Evolutionary conservation across 2,888 invertebrate species (phyloP).

Genomic region (Orthonevra nobilis): DNA sequence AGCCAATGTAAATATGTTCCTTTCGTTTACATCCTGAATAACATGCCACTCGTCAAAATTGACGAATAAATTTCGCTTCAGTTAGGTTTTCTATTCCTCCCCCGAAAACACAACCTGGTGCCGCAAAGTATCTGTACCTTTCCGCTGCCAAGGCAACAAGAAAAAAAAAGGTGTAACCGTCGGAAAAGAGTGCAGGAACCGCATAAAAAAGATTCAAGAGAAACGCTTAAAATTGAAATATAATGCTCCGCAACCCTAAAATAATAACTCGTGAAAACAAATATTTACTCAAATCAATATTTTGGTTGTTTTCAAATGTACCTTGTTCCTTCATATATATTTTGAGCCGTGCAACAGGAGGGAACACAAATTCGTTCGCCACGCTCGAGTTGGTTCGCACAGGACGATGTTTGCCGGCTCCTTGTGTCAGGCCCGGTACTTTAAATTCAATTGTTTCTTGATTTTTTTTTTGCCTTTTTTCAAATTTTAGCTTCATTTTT

Average conservation of each 20-base stretch:
- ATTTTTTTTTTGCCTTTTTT: conserved; percentile 43
- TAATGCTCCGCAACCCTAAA: conserved; percentile 52
- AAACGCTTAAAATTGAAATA: conserved; percentile 57
- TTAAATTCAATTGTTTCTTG: conserved; percentile 48
- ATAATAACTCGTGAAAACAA: conserved; percentile 62
- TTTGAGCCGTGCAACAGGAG: conserved; percentile 39
- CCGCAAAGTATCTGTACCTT: not conserved
- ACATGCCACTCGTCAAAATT: conserved; percentile 66
- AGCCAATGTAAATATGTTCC: conserved; percentile 59
- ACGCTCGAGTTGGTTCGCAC: conserved; percentile 4
- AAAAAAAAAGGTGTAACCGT: conserved; percentile 38
- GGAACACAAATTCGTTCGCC: conserved; percentile 27
- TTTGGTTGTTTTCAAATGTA: not conserved
- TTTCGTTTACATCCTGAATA: conserved; percentile 63
- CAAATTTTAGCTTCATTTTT: conserved; percentile 41
- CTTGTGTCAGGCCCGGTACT: conserved; percentile 41
- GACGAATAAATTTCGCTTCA: conserved; percentile 56
- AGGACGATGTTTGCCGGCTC: conserved; percentile 12
- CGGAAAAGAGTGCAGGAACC: not conserved
- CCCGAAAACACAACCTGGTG: not conserved
- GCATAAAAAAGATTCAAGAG: conserved; percentile 7
- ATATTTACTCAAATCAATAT: conserved; percentile 66
- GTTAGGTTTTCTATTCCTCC: conserved; percentile 2
- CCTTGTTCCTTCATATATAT: not conserved
- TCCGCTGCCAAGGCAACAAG: not conserved